Base-by-base conservation (phyloP, 2,888 invertebrate genomes). In the Agonopterix arenella region DNA sequence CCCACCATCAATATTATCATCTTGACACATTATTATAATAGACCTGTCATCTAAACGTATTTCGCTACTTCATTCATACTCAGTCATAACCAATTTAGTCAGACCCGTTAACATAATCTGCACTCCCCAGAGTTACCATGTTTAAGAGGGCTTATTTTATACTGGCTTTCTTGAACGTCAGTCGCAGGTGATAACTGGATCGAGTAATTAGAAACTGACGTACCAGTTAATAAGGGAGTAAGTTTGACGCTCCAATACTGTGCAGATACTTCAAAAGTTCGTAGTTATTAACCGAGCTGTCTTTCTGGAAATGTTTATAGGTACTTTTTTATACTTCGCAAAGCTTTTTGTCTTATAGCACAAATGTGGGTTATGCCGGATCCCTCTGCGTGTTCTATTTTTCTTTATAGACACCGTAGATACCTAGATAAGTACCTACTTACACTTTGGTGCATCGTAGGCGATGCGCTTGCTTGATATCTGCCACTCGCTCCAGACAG, bases 121-220 rank as follows among this genome's bases (percentile, higher is more conserved):
- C 47, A 47, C 59, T 52, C 54, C 55, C 46, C 52, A 47, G 42
- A 50, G 8, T 36, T 18, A 52, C 44, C 45, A 47, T 52, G 47
- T 3, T 16, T 5, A 28, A 28, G 37, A 45, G 44, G 46, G 66
- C 16, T 73, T 70, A 50, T 2, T 7, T 9, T 60, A 68, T 53
- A 58, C 18, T 77, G 76, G 79, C 52, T 51, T 59, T 60, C 55
- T 66, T 57, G 64, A 61, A 68, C 79, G 86, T 86, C 88, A 89
- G 81, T 68, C 68, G 80, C 88, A 89, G 88, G 88, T 89, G 88
- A 84, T 84, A 80, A 72, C 78, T 65, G 76, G 73, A 74, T 76
- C 73, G 75, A 76, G 84, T 85, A 88, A 89, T 88, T 88, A 89
- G 76, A 80, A 83, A 77, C 71, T 81, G 80, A 76, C 81, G 73